Evolutionary conservation across 2,113 vertebrate species (phyloP).

Genomic region (Leiothrix lutea): DNA sequence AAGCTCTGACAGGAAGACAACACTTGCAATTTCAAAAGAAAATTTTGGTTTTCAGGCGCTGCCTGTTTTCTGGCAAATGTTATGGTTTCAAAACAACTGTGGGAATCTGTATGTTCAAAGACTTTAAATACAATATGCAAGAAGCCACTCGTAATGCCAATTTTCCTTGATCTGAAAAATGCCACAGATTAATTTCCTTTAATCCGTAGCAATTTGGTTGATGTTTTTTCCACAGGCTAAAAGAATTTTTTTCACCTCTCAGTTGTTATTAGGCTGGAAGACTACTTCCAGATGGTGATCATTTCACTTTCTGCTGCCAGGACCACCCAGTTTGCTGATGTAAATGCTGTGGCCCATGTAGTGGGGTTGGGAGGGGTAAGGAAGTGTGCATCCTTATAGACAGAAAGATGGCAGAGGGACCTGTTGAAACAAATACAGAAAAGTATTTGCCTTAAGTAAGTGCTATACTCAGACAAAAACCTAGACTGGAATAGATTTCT

Average conservation of each 20-base stretch:
- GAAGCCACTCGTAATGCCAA: neutral
- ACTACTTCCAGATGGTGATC: constrained; percentile 14
- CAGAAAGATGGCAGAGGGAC: neutral
- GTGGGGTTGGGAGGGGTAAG: neutral
- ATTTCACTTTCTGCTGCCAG: neutral
- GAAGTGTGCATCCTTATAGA: neutral
- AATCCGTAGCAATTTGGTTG: neutral
- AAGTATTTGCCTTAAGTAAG: neutral
- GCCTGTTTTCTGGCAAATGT: neutral
- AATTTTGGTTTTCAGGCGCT: neutral
- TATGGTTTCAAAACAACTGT: neutral
- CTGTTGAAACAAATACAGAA: neutral
- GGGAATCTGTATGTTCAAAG: constrained; percentile 8
- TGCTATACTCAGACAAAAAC: neutral
- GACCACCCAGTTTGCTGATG: neutral
- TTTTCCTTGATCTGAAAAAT: constrained; percentile 17
- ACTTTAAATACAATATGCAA: neutral
- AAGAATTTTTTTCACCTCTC: neutral
- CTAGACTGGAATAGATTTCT: neutral
- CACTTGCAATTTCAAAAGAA: neutral
- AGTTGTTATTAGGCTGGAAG: neutral
- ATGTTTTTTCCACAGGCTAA: neutral
- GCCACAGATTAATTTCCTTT: neutral
- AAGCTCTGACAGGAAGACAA: neutral
- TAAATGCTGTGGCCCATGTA: neutral